phyloP scores from a whole-genome alignment of 2,888 invertebrate species.

The Linyphia triangularis region DNA sequence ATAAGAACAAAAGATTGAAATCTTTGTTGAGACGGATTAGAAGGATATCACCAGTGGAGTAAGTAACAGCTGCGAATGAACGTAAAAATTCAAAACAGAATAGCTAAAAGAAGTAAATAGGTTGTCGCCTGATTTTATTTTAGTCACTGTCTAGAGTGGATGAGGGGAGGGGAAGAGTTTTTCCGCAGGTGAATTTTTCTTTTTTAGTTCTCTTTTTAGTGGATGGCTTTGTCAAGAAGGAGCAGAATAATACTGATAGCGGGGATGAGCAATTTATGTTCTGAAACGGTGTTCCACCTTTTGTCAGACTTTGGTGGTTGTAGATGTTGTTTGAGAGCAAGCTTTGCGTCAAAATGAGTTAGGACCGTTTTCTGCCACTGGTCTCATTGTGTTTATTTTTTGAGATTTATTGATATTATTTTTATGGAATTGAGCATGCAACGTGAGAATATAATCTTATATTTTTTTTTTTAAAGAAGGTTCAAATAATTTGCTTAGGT shows the following conservation, averaged over 20 bases:
- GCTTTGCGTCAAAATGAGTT: neutral
- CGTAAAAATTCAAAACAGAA: slow-evolving; percentile 41
- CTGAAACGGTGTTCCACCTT: neutral
- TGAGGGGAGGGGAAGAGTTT: neutral
- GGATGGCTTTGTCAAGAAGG: slow-evolving; percentile 40
- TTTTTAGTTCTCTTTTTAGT: neutral
- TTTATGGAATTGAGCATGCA: neutral
- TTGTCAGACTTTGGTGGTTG: neutral
- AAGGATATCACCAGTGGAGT: slow-evolving; percentile 51
- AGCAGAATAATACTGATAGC: slow-evolving; percentile 28
- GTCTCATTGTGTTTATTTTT: neutral
- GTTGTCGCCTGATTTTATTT: slow-evolving; percentile 64
- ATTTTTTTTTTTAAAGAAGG: no score
- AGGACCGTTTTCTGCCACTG: neutral
- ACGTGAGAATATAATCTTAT: neutral
- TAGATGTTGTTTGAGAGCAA: neutral
- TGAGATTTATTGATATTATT: neutral
- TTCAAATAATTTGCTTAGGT: no score
- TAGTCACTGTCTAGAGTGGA: slow-evolving; percentile 48
- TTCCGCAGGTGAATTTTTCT: slow-evolving; percentile 53
- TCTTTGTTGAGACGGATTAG: slow-evolving; percentile 40
- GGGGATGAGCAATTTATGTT: slow-evolving; percentile 14
- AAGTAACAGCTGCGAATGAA: slow-evolving; percentile 43
- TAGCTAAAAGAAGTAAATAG: slow-evolving; percentile 33
- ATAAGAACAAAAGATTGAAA: slow-evolving; percentile 57